Evolutionary conservation across 2,113 vertebrate species (phyloP).

Genomic region (Engystomops pustulosus): DNA sequence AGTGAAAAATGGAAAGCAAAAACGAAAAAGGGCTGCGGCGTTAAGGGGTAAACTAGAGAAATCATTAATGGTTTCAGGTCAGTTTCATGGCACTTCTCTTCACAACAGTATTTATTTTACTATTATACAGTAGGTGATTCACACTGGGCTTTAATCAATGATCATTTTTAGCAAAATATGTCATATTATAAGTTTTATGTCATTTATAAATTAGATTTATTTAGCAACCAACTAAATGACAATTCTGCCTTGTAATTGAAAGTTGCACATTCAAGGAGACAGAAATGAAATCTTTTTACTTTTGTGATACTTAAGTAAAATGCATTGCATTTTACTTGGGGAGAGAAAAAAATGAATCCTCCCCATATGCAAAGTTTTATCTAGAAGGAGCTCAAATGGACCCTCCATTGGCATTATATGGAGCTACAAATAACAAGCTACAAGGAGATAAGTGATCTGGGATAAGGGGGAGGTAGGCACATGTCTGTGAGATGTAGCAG

Average conservation of each 20-base stretch:
- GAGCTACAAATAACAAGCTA: too few species aligned
- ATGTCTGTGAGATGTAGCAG: too few species aligned
- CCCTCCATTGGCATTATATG: too few species aligned
- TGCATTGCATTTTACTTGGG: neutral
- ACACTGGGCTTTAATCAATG: slow-evolving; percentile 31
- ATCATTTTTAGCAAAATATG: slow-evolving; percentile 12
- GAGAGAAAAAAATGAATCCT: neutral
- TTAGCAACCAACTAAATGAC: neutral
- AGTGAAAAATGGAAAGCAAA: too few species aligned
- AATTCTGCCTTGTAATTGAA: slow-evolving; percentile 15
- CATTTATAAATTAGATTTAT: slow-evolving; percentile 33
- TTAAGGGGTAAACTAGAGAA: too few species aligned
- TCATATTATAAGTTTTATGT: neutral
- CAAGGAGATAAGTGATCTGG: too few species aligned
- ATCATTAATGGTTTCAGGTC: slow-evolving; percentile 41
- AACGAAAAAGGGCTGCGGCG: too few species aligned
- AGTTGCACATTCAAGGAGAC: neutral
- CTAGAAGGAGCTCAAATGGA: too few species aligned
- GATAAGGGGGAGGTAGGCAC: too few species aligned
- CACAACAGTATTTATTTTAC: slow-evolving; percentile 2
- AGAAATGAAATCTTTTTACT: neutral
- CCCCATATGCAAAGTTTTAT: too few species aligned
- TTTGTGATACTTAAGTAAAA: neutral
- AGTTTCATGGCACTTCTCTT: neutral
- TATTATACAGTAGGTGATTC: slow-evolving; percentile 16